Evolutionary conservation across 2,113 vertebrate species (phyloP), one percentile per base, ranked within the genome.

Genomic region (Xyliphius kryptos): DNA sequence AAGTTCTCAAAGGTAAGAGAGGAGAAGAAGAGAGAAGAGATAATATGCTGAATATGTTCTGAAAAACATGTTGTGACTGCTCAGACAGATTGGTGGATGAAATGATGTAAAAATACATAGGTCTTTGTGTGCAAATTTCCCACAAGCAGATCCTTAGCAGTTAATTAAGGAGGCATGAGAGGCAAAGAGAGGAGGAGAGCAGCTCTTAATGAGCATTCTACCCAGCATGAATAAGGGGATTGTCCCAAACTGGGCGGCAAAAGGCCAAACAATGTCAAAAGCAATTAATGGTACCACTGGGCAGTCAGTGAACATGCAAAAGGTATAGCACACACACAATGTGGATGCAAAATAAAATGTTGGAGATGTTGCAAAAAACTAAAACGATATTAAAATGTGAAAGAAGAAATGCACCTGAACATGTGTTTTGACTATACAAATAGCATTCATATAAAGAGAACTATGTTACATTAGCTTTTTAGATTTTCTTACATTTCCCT

Each of bases 81-180:
- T 55, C 20, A 43, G 43, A 49, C 19, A 47, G 56, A 26, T 17
- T 46, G 12, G 37, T 41, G 58, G 44, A 68, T 20, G n/a, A 46
- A 59, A 16, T 6, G n/a, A 38, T 21, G 48, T 21, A 50, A 53
- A 49, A 44, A 43, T 46, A 46, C 26, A 36, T 74, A 32, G 65
- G 73, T 76, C 86, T 97, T 95, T 97, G 93, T 98, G 92, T 97
- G 92, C 90, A 97, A 97, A 98, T 97, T 97, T 97, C 94, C 94
- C 91, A 92, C 90, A 85, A 68, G 79, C 84, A 84, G 88, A 85
- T 89, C 88, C 81, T 84, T 84, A 86, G 80, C 88, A 86, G 90
- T 91, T 95, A 97, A 97, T 97, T 94, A 97, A 95, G 89, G 85
- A 87, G 85, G 86, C 80, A 86, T 88, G 87, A 83, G 85, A 91